Evolutionary conservation across 1,140 invertebrate species (phyloP), one percentile per base, ranked within the genome.

Genomic region (Pachyrhynchus sulphureomaculatus): DNA sequence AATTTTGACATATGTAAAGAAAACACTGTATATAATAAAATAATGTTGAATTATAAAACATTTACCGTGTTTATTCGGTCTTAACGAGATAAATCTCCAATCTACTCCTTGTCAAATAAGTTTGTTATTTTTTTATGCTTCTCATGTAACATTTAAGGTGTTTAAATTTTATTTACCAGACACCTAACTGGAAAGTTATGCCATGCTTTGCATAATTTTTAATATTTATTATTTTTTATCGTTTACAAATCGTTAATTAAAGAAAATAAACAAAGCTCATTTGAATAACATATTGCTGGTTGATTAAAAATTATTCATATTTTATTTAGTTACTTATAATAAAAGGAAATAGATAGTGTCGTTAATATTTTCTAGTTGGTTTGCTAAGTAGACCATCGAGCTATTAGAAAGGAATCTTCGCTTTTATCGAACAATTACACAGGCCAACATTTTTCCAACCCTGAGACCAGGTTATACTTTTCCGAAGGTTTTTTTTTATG

Each of bases 241-340:
- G 49, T 36, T 52, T 52, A 52, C 49, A 52, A 52, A 52, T 52
- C 18, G 49, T 37, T 52, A 52, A 52, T 52, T 52, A 52, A 52
- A 39, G 49, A 33, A 52, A 52, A 24, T 37, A 17, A 52, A 52
- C 34, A 39, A 52, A 36, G 21, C 34, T 37, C 4, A 52, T 52
- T 52, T 52, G 49, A 52, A 52, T 52, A 52, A 52, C 32, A 52
- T 52, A 52, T 32, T 39, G 33, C 29, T 52, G n/a, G 34, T 52
- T 52, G 49, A 52, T 52, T 52, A 18, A 17, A 52, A 52, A 37
- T 52, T 52, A 52, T 52, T 37, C 36, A 13, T 15, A 23, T 15
- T 39, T 17, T 33, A 21, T 39, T 17, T 33, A 13, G 24, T 32
- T 29, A 15, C 32, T 48, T 48, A 33, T 48, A n/a, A 10, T 32